Base-by-base conservation (phyloP, 2,888 invertebrate genomes). In the Julus scanicus region DNA sequence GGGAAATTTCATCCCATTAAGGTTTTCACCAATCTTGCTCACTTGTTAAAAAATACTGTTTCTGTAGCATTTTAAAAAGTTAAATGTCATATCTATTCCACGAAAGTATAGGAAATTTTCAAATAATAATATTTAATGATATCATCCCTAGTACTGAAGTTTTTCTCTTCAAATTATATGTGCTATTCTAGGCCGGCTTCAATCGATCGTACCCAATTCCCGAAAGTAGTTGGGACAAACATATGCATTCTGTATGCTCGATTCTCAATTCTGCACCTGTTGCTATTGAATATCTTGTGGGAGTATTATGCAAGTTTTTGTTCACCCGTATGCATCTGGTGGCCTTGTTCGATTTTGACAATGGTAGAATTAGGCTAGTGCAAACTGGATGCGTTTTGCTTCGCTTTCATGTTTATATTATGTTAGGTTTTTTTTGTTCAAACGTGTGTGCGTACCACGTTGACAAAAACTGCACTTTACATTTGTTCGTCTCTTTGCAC, bases 401-500 rank as follows among this genome's bases (percentile, higher is more conserved):
- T 11, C 2, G 20, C 20, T 29, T 71, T 71, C 29, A n/a, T 63
- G 29, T 29, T n/a, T n/a, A n/a, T n/a, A n/a, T 29, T 20, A 11
- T 71, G 8, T 29, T 71, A 29, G 29, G 8, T 71, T 71, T n/a
- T 20, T 71, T 71, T 20, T 4, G 9, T 71, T 20, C 2, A n/a
- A 1, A 71, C 2, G 17, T n/a, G 44, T 44, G 44, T 53, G 5
- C 63, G n/a, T 63, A 63, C 17, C n/a, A 63, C n/a, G 63, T 63
- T 71, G 71, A 2, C 29, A 71, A 29, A 20, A 44, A 1, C 71
- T n/a, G 9, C 20, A 71, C 71, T 71, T 71, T n/a, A 57, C 71
- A 29, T n/a, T 5, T 29, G 71, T 71, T 71, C 29, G 71, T 71
- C 71, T 71, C 71, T 71, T 71, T 6, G 71, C 71, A 71, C 71